phyloP scores from a whole-genome alignment of 2,113 vertebrate species.

The Sceloporus tristichus region DNA sequence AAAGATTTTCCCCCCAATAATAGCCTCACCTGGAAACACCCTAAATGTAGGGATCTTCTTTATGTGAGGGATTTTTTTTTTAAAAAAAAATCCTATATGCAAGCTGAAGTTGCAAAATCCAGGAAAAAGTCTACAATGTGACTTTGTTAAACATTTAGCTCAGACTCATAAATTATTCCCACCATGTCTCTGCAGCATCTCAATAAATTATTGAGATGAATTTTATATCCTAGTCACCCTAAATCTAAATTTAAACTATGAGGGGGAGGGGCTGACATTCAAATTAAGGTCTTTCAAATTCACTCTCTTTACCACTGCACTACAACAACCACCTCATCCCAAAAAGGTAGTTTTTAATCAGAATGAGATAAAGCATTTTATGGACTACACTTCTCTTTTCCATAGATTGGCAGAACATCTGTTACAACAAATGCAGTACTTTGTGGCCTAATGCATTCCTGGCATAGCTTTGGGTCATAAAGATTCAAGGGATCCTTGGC shows the following conservation, averaged over 20 bases:
- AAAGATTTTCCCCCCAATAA: neutral
- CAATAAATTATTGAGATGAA: neutral
- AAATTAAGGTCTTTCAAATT: neutral
- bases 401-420: neutral
- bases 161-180: neutral
- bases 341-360: neutral
- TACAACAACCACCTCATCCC: neutral
- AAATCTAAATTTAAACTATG: neutral
- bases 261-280: neutral
- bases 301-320: neutral
- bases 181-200: neutral
- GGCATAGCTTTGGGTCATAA: too few species aligned
- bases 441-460: too few species aligned
- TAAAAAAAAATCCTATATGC: neutral
- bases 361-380: neutral
- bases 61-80: neutral
- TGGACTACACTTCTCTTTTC: neutral
- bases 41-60: neutral
- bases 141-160: neutral
- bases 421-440: neutral
- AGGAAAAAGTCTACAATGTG: neutral
- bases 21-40: neutral
- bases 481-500: too few species aligned
- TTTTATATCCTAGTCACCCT: neutral
- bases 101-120: neutral